A percentile compares a stretch with the other conserved stretches of the same genome.
Evolutionary conservation across 1,140 invertebrate species (phyloP).

Genomic region (Coptotermes formosanus): DNA sequence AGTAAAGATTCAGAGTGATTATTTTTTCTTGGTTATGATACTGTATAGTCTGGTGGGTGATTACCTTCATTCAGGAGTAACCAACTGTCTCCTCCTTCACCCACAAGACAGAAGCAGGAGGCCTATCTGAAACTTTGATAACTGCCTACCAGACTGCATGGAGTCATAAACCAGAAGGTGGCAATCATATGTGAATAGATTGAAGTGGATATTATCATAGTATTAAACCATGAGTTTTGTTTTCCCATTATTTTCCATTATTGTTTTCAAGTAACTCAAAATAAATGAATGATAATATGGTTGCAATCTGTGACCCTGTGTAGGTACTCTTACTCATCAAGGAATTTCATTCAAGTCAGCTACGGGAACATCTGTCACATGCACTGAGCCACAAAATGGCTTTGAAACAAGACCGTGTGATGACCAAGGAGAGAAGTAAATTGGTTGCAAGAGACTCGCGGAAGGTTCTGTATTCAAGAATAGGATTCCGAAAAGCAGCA

Average conservation of each 20-base stretch:
- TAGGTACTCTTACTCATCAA: conserved; percentile 39
- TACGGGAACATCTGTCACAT: conserved; percentile 45
- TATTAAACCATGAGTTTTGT: neutral
- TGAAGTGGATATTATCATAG: too few relatives aligned
- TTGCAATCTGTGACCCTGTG: neutral
- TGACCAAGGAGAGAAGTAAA: conserved; percentile 21
- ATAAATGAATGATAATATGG: too few relatives aligned
- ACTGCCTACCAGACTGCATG: too few relatives aligned
- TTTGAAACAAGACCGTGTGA: conserved; percentile 38
- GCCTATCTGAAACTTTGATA: too few relatives aligned
- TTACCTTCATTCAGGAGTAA: too few relatives aligned
- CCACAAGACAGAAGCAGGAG: too few relatives aligned
- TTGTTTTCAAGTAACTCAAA: neutral
- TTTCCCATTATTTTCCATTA: conserved; percentile 30
- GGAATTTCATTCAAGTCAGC: conserved; percentile 41
- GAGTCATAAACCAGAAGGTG: too few relatives aligned
- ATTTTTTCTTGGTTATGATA: neutral
- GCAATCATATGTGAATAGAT: neutral
- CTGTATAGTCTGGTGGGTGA: too few relatives aligned
- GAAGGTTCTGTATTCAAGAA: conserved; percentile 42
- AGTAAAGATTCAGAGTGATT: neutral
- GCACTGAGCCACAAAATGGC: conserved; percentile 36
- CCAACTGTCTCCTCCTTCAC: too few relatives aligned
- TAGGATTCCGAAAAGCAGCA: conserved; percentile 42
- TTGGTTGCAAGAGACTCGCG: conserved; percentile 40